These are phyloP conservation scores for Hylyphantes graminicola DNA, from an alignment of 1,140 invertebrate species.

Conservation along the genomic window DNA sequence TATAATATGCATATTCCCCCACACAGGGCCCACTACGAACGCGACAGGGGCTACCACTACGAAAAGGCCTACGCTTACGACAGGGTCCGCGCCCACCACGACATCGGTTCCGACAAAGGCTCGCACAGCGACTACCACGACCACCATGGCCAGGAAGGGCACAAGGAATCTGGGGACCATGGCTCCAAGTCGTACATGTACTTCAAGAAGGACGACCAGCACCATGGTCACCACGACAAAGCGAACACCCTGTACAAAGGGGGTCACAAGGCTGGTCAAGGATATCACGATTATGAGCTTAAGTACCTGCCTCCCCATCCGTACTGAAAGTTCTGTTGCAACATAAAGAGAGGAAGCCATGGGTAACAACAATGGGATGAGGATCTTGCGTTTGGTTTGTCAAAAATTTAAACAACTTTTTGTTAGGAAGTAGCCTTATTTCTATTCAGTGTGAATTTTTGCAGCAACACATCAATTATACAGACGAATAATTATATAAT, in stretches of 20 bases:
- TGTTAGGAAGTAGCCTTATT: too few species aligned
- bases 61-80: constrained; percentile 64
- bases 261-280: constrained; percentile 32
- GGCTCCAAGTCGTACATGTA: constrained; percentile 33
- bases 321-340: constrained; percentile 17
- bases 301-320: constrained; percentile 33
- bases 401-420: too few species aligned
- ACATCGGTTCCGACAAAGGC: constrained; percentile 47
- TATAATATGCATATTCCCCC: neutral
- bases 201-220: constrained; percentile 21
- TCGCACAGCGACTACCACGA: constrained; percentile 31
- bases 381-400: too few species aligned
- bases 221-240: constrained; percentile 47
- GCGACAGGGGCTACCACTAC: constrained; percentile 63
- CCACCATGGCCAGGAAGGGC: constrained; percentile 39
- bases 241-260: constrained; percentile 24
- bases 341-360: constrained; percentile 9
- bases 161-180: constrained; percentile 40
- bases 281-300: constrained; percentile 35
- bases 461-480: too few species aligned
- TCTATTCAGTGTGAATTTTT: too few species aligned
- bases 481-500: too few species aligned
- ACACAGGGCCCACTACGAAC: constrained; percentile 48
- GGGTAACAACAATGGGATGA: constrained; percentile 4
- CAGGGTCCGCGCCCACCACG: constrained; percentile 59